Conservation (phyloP, 2,797 vertebrate genomes). For the Heteromormyrus szaboi region DNA sequence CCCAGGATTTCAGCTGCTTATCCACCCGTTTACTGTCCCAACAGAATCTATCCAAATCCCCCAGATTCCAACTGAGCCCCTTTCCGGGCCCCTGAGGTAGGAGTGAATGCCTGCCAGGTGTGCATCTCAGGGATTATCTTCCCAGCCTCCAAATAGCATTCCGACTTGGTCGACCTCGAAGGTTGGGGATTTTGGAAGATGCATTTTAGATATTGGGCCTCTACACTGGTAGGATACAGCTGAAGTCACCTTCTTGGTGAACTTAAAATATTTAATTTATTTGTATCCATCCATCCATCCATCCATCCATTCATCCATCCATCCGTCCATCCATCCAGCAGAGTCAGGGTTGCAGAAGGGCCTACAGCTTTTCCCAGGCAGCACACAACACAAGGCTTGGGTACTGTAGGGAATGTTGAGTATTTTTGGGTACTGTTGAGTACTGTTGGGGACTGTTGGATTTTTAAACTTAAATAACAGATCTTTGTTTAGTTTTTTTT, state of each 20-base stretch:
- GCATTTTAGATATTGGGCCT: neutral
- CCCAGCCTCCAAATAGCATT: constrained; percentile 26
- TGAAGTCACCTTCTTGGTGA: neutral
- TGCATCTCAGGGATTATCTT: constrained; percentile 51
- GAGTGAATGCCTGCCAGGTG: constrained; percentile 31
- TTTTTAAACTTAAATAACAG: neutral
- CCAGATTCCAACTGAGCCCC: constrained; percentile 49
- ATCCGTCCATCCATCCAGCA: neutral
- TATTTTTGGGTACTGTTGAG: no score
- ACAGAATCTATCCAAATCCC: constrained; percentile 55
- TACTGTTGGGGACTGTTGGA: neutral
- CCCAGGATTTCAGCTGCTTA: constrained; percentile 60
- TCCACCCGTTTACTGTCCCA: constrained; percentile 64
- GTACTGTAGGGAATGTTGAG: neutral
- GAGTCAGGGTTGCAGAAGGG: neutral
- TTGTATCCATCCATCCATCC: neutral
- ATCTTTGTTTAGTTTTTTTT: neutral
- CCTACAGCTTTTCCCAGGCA: neutral
- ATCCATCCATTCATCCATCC: neutral
- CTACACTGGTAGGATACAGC: neutral
- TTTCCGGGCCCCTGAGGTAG: constrained; percentile 42
- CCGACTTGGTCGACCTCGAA: constrained; percentile 22
- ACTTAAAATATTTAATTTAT: neutral
- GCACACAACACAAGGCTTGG: neutral
- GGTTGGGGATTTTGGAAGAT: neutral